phyloP scores from a whole-genome alignment of 2,113 vertebrate species.

The Malurus cyaneus region DNA sequence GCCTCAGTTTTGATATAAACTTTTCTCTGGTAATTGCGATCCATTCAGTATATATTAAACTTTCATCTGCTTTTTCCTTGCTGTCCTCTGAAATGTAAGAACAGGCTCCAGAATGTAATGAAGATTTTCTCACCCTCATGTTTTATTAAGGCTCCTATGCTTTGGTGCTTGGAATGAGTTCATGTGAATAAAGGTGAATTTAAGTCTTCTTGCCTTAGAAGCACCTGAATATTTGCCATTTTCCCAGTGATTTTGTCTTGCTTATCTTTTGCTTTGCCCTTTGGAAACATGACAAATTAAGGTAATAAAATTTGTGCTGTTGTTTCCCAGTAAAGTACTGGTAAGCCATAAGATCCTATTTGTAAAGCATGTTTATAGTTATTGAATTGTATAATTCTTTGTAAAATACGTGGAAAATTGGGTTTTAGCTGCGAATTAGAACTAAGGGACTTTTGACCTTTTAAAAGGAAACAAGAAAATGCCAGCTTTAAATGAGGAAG shows the following conservation, averaged over 20 bases:
- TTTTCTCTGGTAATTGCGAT: slow-evolving; percentile 41
- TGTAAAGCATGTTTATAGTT: background rate
- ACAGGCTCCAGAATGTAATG: background rate
- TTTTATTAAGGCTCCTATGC: slow-evolving; percentile 21
- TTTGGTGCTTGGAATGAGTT: background rate
- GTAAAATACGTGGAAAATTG: background rate
- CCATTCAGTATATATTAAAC: slow-evolving; percentile 22
- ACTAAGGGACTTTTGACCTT: background rate
- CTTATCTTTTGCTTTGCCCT: background rate
- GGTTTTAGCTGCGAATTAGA: background rate
- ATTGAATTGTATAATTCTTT: background rate
- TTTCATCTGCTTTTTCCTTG: slow-evolving; percentile 16
- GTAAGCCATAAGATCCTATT: background rate
- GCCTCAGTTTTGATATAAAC: background rate
- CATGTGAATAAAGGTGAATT: background rate
- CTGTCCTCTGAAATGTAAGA: background rate
- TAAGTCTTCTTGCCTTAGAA: background rate
- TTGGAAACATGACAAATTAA: background rate
- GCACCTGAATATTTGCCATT: background rate
- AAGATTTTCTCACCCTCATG: background rate
- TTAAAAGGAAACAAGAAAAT: background rate
- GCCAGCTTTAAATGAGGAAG: background rate
- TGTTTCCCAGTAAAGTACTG: background rate
- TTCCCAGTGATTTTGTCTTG: background rate
- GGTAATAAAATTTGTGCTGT: background rate